phyloP scores from a whole-genome alignment of 2,797 vertebrate genomes.

The Mycteria americana region DNA sequence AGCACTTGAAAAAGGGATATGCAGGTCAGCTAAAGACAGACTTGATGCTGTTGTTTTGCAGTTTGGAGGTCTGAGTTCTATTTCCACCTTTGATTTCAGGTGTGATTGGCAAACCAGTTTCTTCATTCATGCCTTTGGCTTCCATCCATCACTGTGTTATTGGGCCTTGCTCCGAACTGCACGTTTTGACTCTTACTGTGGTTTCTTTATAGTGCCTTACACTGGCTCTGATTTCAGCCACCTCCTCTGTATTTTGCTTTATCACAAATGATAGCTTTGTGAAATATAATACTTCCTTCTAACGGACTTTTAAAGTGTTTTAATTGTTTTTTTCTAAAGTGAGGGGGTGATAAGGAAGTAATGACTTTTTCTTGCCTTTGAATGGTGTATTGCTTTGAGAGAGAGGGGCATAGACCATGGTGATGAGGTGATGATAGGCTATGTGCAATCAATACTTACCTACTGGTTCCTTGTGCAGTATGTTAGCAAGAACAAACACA shows the following conservation, averaged over 20 bases:
- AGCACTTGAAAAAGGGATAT: neutral
- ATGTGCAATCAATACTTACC: neutral
- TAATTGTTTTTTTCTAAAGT: neutral
- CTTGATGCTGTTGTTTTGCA: neutral
- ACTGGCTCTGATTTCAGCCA: neutral
- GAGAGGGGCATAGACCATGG: neutral
- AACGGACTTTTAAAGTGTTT: neutral
- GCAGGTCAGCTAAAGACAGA: neutral
- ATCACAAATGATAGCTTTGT: constrained; percentile 1
- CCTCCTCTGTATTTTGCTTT: neutral
- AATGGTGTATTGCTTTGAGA: neutral
- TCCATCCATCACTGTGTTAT: neutral
- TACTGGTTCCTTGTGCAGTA: neutral
- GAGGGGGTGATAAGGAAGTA: neutral
- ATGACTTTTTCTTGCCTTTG: neutral
- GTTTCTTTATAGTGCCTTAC: neutral
- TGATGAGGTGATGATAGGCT: neutral
- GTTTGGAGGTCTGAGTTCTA: neutral
- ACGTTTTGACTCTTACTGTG: neutral
- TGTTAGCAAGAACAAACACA: neutral
- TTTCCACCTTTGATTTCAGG: neutral
- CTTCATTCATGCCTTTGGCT: neutral
- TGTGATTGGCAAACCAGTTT: neutral
- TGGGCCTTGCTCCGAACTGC: neutral
- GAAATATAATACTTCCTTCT: neutral